A percentile compares a stretch with the other conserved stretches of the same genome.
These are phyloP conservation scores for Clusia tigrina DNA, from an alignment of 2,888 invertebrate genomes.

Conservation along the genomic window DNA sequence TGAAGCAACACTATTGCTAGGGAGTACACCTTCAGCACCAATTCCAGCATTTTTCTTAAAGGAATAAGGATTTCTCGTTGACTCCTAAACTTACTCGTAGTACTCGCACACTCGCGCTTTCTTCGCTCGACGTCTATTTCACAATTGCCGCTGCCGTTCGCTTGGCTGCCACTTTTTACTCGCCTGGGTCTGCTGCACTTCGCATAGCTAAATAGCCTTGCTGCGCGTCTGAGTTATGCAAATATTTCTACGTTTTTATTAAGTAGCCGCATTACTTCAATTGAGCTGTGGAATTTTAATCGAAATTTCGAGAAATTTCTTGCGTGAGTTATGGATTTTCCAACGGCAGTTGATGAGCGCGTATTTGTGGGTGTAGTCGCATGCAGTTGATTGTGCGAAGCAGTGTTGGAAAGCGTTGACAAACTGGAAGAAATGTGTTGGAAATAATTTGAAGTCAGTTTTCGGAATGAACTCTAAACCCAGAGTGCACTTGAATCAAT, in stretches of 20 bases:
- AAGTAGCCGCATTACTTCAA: constrained; percentile 17
- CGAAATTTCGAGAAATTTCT: constrained; percentile 5
- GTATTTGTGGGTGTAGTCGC: not conserved
- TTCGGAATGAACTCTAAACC: no score
- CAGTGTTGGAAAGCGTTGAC: constrained; percentile 1
- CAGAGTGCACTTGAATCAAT: no score
- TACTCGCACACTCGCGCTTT: not conserved
- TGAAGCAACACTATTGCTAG: not conserved
- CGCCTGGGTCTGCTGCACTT: not conserved
- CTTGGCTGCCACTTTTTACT: constrained; percentile 12
- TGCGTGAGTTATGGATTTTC: constrained; percentile 21
- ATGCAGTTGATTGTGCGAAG: not conserved
- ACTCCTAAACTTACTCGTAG: not conserved
- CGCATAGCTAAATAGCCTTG: constrained; percentile 5
- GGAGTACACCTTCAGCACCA: not conserved
- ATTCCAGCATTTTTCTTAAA: not conserved
- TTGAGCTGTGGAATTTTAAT: constrained; percentile 26
- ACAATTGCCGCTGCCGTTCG: constrained; percentile 14
- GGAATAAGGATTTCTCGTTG: not conserved
- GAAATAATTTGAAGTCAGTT: no score
- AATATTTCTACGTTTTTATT: constrained; percentile 28
- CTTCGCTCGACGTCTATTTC: constrained; percentile 10
- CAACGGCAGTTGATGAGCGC: not conserved
- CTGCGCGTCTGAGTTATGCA: constrained; percentile 19
- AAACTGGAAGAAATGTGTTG: no score